A percentile compares a stretch with the other conserved stretches of the same genome.
These are phyloP conservation scores for Dasysyrphus tricinctus DNA, from an alignment of 2,888 invertebrate genomes.

Conservation along the genomic window DNA sequence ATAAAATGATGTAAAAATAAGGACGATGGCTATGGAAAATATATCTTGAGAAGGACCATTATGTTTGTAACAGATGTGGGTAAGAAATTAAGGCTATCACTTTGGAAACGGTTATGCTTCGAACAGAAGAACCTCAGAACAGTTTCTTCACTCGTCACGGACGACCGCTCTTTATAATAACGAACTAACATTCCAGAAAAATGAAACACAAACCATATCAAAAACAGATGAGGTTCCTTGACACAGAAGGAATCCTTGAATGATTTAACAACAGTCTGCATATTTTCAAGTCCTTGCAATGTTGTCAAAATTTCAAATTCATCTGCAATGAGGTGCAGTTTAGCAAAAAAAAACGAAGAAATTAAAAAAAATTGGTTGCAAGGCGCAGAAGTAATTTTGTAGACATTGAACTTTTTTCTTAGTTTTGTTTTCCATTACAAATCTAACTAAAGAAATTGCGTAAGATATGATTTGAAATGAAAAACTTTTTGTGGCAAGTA, in stretches of 20 bases:
- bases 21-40: slow-evolving; percentile 20
- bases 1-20: slow-evolving; percentile 2
- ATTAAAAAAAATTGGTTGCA: no score
- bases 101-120: slow-evolving; percentile 33
- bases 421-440: no score
- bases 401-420: no score
- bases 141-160: slow-evolving; percentile 35
- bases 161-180: slow-evolving; percentile 32
- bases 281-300: background rate
- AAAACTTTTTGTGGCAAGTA: no score
- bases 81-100: slow-evolving; percentile 53
- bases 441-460: no score
- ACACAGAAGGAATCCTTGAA: slow-evolving; percentile 8
- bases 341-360: no score
- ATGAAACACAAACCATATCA: background rate
- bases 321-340: background rate
- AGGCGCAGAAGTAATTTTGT: no score
- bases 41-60: slow-evolving; percentile 42
- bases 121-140: slow-evolving; percentile 46
- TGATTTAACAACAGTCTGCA: background rate
- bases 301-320: background rate
- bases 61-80: slow-evolving; percentile 63
- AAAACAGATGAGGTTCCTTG: background rate
- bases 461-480: no score
- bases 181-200: background rate